phyloP scores from a whole-genome alignment of 2,113 vertebrate genomes.

The Ascaphus truei region DNA sequence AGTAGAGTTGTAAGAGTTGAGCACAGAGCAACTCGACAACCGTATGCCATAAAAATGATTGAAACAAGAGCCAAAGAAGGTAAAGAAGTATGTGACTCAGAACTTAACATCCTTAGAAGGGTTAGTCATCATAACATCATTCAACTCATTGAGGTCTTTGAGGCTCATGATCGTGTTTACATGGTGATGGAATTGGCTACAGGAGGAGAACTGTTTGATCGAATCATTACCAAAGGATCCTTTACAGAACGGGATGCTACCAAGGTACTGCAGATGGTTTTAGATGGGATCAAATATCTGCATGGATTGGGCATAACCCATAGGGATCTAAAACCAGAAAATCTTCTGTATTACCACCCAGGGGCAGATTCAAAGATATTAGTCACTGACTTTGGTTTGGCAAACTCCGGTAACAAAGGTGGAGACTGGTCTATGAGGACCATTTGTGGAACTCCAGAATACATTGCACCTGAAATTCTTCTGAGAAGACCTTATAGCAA shows the following conservation, averaged over 20 bases:
- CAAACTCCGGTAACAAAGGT: conserved; percentile 90
- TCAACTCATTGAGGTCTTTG: conserved; percentile 96
- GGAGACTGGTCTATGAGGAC: conserved; percentile 98
- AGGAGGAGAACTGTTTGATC: conserved; percentile 90
- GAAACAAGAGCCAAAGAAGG: conserved; percentile 93
- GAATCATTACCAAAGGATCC: conserved; percentile 95
- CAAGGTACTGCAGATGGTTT: conserved; percentile 91
- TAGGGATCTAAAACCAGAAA: conserved; percentile 94
- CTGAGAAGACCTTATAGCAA: conserved; percentile 94
- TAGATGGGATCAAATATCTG: conserved; percentile 90
- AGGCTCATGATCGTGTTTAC: conserved; percentile 91
- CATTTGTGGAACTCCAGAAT: conserved; percentile 93
- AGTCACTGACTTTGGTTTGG: conserved; percentile 95
- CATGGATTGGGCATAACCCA: conserved; percentile 94
- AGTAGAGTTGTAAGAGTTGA: conserved; percentile 93
- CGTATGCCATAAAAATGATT: conserved; percentile 97
- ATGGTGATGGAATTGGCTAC: conserved; percentile 99
- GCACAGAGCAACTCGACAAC: conserved; percentile 90
- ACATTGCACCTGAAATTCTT: conserved; percentile 94
- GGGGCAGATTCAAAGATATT: conserved; percentile 96
- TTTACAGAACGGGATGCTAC: conserved; percentile 95
- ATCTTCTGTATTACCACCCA: conserved; percentile 94
- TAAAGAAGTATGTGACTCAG: conserved; percentile 90
- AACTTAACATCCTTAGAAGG: conserved; percentile 85
- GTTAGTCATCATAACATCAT: conserved; percentile 94